Evolutionary conservation across 2,888 invertebrate species (phyloP).

Genomic region (Macrostomum cliftonense): DNA sequence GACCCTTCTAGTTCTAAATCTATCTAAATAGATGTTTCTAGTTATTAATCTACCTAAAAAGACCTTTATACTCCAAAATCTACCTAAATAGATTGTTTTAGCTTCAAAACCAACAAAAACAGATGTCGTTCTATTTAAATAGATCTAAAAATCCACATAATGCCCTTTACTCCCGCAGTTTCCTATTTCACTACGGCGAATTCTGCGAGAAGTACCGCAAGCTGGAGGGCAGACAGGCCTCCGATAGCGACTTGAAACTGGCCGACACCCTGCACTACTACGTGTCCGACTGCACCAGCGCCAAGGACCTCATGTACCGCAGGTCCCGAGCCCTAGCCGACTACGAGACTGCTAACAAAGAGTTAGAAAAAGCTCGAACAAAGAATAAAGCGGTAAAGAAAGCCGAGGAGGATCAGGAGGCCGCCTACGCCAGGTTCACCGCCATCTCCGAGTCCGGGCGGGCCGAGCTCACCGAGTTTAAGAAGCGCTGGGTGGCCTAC

Average conservation of each 20-base stretch:
- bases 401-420: conserved; percentile 27
- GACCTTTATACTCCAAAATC: too few species aligned
- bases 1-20: too few species aligned
- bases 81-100: too few species aligned
- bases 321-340: conserved; percentile 73
- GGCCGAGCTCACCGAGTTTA: conserved; percentile 67
- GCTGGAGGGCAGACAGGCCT: conserved; percentile 84
- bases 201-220: conserved; percentile 40
- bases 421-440: background rate
- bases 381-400: conserved; percentile 90
- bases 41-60: too few species aligned
- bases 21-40: too few species aligned
- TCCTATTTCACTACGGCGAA: too few species aligned
- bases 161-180: too few species aligned
- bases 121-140: too few species aligned
- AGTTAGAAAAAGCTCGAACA: conserved; percentile 76
- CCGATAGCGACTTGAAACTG: conserved; percentile 88
- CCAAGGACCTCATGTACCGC: conserved; percentile 75
- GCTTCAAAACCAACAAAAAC: too few species aligned
- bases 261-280: conserved; percentile 90
- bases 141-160: too few species aligned
- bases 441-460: background rate
- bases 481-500: conserved; percentile 67
- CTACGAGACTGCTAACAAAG: conserved; percentile 86
- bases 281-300: conserved; percentile 86